phyloP scores from a whole-genome alignment of 2,113 vertebrate genomes.

The Tachuris rubrigastra region DNA sequence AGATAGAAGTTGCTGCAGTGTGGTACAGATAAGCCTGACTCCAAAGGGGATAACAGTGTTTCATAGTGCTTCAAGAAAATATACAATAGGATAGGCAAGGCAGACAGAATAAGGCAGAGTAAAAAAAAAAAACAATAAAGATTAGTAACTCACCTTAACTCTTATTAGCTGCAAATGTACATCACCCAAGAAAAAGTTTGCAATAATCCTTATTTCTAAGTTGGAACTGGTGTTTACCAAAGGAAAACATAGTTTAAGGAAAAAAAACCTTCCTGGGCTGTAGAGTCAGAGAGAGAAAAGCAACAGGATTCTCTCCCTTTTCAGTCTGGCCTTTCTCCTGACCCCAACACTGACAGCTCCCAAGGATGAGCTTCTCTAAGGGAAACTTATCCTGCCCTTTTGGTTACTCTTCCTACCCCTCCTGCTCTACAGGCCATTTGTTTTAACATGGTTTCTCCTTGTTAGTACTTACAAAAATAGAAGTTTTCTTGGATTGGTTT shows the following conservation, averaged over 20 bases:
- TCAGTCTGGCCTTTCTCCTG: background rate
- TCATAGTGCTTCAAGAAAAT: background rate
- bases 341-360: background rate
- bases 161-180: background rate
- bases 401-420: background rate
- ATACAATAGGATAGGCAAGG: background rate
- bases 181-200: background rate
- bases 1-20: background rate
- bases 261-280: background rate
- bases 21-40: background rate
- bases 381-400: background rate
- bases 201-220: background rate
- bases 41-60: background rate
- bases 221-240: background rate
- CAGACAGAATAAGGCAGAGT: background rate
- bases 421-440: background rate
- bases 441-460: background rate
- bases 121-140: background rate
- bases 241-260: background rate
- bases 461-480: background rate
- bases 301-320: background rate
- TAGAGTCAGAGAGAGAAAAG: background rate
- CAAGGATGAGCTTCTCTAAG: background rate
- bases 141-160: background rate
- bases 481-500: background rate